Evolutionary conservation across 1,140 invertebrate species (phyloP).

Genomic region (Drosophila subobscura): DNA sequence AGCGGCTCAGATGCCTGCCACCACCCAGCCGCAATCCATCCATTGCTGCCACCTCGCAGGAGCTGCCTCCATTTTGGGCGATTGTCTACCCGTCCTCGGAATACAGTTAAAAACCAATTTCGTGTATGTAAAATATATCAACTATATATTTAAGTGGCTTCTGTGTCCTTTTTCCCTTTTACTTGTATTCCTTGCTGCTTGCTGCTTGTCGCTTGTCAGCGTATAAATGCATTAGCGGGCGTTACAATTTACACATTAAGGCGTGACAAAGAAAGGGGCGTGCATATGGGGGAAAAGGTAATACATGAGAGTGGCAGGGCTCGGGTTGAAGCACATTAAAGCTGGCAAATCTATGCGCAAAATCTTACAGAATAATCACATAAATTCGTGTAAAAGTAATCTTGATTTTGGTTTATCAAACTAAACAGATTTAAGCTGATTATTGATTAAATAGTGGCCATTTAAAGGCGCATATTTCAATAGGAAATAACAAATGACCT

Average conservation of each 20-base stretch:
- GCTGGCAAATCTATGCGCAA: constrained; percentile 35
- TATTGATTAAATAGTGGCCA: too few relatives aligned
- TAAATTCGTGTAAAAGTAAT: constrained; percentile 16
- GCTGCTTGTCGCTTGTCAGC: constrained; percentile 63
- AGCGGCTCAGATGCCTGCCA: constrained; percentile 28
- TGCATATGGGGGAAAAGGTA: constrained; percentile 41
- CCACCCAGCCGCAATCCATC: constrained; percentile 1
- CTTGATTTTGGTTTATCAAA: too few relatives aligned
- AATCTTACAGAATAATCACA: constrained; percentile 37
- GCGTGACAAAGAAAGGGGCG: constrained; percentile 42
- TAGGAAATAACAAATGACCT: background rate
- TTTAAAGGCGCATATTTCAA: too few relatives aligned
- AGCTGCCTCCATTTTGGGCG: constrained; percentile 21
- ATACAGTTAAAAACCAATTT: constrained; percentile 81
- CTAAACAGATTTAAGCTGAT: too few relatives aligned
- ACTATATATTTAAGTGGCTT: constrained; percentile 79
- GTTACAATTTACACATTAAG: constrained; percentile 65
- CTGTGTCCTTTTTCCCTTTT: constrained; percentile 45
- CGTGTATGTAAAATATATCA: constrained; percentile 81
- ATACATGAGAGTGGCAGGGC: constrained; percentile 38
- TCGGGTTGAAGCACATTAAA: constrained; percentile 37
- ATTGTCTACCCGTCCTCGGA: constrained; percentile 42
- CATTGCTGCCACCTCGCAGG: background rate
- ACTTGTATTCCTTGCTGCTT: constrained; percentile 40
- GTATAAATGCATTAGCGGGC: constrained; percentile 61